Base-by-base conservation (phyloP, 2,888 invertebrate species). In the Torymus auratus region DNA sequence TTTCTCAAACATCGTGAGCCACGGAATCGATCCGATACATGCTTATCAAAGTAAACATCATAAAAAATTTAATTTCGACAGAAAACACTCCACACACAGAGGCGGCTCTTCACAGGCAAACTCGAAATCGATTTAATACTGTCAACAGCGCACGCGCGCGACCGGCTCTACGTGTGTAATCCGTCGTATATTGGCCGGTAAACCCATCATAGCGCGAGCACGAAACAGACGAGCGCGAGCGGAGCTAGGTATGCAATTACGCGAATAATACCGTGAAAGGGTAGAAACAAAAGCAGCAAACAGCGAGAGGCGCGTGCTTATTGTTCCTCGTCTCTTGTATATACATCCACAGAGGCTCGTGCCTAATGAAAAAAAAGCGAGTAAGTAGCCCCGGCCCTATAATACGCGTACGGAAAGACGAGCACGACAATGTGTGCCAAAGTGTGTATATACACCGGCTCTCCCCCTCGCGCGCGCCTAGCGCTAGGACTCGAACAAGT, bases 341-440 rank as follows among this genome's bases (percentile, higher is more conserved):
- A 41, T 28, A 53, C 50, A 62, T 61, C 55, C 23, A 23, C 65
- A 7, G 23, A 23, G 12, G 28, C 58, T 86, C 84, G 83, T 82
- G 81, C 81, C 76, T 87, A 87, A 89, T 89, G 88, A 89, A 89
- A 89, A 88, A 87, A 89, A 88, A 87, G 84, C 83, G 84, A 85
- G 85, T 75, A 55, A 79, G 78, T 80, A 84, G 79, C 28, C 7
- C 20, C 20, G 20, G 7, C 28, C 28, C 28, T 7, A 28, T 28
- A 3, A 28, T 3, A 28, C 28, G 3, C 7, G 7, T 28, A 28
- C 28, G 28, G 28, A 28, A 28, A 28, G 28, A 28, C 28, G 7
- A 28, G 28, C 28, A 28, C 28, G 28, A 28, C 23, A 67, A 58
- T 65, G 41, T 67, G 12, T 23, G 20, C 15, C 17, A 56, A 58